Base-by-base conservation (phyloP, 2,888 invertebrate species). In the Ephialtes manifestator region DNA sequence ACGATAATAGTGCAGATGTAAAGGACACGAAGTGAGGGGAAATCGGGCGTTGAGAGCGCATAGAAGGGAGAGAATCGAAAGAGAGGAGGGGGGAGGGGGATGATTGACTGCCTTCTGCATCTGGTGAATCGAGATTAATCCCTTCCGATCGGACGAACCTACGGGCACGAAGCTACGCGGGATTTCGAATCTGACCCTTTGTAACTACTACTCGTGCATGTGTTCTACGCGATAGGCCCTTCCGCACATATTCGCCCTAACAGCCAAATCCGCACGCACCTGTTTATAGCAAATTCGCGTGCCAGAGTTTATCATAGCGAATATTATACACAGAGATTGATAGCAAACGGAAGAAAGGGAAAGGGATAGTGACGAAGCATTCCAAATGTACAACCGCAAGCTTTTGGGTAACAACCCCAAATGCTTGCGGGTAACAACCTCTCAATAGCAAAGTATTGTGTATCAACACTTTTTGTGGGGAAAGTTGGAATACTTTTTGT, bases 101-200 rank as follows among this genome's bases (percentile, higher is more conserved):
- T 39, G 65, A 68, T 75, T 31, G 67, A 60, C 65, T 60, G 74
- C 28, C 58, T 43, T 31, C 65, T 80, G 58, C 31, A 60, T 60
- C 74, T 81, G 75, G 48, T 60, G 67, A 75, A 75, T 75, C 31
- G 35, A 81, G 75, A 81, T 75, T 67, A 60, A 81, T 81, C 31
- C 68, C 74, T 60, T 60, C 43, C 31, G 74, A 75, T 74, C 58
- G 81, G 58, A 51, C 20, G 60, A 28, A n/a, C 13, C 15, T 58
- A 35, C 20, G 20, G 18, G 51, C 60, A 74, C 24, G n/a, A 63
- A 24, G 46, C 43, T 60, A 74, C 74, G 46, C 46, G 43, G 58
- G 43, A 72, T 58, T 58, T 39, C 58, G 39, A 72, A 58, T 74
- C 11, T 24, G 43, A 24, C 24, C 74, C 60, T 74, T 74, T 74